phyloP scores from a whole-genome alignment of 2,113 vertebrate genomes.

The Eublepharis macularius region DNA sequence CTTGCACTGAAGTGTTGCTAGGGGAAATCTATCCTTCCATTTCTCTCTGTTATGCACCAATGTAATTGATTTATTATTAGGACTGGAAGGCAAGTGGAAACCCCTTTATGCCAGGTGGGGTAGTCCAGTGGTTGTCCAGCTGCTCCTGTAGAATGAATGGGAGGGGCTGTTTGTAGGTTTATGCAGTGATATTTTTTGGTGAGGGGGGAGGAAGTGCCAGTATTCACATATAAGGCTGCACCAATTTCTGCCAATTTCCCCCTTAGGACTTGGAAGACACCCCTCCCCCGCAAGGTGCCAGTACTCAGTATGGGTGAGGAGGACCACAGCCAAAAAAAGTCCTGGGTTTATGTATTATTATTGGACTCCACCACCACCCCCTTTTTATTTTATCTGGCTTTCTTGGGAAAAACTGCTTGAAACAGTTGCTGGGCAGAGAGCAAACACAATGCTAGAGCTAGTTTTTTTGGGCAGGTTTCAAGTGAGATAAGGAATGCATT shows the following conservation, averaged over 20 bases:
- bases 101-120: neutral
- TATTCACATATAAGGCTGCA: too few species aligned
- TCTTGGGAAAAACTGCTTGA: neutral
- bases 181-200: too few species aligned
- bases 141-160: neutral
- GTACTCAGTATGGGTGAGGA: too few species aligned
- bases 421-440: neutral
- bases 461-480: neutral
- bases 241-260: too few species aligned
- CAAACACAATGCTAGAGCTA: neutral
- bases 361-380: neutral
- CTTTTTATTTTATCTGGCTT: neutral
- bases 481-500: neutral
- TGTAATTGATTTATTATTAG: neutral
- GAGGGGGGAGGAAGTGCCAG: too few species aligned
- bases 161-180: neutral
- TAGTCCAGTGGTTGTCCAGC: neutral
- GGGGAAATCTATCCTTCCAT: conserved; percentile 9
- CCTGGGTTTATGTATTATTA: too few species aligned
- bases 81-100: neutral
- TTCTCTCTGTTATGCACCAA: neutral
- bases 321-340: too few species aligned
- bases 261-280: too few species aligned
- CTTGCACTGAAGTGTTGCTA: rapidly evolving
- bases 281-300: too few species aligned